Evolutionary conservation across 2,797 vertebrate species (phyloP).

Genomic region (Peromyscus aztecus): DNA sequence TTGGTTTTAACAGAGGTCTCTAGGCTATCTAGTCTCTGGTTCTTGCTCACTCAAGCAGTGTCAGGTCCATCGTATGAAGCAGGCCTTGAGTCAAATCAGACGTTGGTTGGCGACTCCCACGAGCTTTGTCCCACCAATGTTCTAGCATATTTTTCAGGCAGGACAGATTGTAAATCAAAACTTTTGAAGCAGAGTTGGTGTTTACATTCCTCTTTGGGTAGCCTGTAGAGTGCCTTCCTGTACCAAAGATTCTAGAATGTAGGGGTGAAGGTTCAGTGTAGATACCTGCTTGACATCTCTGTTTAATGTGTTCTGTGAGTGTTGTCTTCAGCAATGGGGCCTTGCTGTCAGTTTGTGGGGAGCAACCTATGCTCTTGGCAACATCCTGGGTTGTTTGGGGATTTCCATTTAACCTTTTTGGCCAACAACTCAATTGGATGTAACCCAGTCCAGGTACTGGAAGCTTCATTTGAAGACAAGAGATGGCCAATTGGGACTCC

Average conservation of each 20-base stretch:
- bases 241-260: neutral
- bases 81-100: neutral
- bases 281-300: neutral
- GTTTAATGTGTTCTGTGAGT: neutral
- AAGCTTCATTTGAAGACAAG: neutral
- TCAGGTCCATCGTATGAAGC: neutral
- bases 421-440: neutral
- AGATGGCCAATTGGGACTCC: neutral
- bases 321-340: no score
- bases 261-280: neutral
- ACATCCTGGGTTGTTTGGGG: neutral
- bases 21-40: neutral
- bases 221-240: neutral
- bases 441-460: neutral
- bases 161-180: neutral
- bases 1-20: neutral
- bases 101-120: neutral
- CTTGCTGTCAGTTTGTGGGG: neutral
- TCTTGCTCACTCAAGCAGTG: neutral
- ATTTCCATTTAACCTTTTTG: neutral
- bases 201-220: neutral
- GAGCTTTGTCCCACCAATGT: neutral
- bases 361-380: neutral
- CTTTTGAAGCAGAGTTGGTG: neutral
- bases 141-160: neutral